Conservation (phyloP, 2,888 invertebrate genomes). For the Noctua janthe region DNA sequence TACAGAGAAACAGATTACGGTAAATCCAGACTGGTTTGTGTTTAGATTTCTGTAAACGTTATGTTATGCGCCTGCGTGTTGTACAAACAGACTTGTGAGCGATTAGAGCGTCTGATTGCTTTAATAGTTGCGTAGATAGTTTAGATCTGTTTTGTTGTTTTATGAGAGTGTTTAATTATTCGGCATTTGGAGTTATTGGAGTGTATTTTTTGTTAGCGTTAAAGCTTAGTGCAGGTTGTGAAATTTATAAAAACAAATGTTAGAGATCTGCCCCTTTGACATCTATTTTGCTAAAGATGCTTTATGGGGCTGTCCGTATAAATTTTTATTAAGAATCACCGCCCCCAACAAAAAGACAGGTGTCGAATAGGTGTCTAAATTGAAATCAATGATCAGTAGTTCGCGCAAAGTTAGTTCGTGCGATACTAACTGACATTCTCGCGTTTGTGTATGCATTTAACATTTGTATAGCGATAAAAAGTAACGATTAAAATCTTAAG, state of each 20-base stretch:
- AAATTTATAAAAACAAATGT: neutral
- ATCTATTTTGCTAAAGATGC: neutral
- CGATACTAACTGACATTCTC: neutral
- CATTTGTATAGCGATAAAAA: neutral
- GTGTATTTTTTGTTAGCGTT: neutral
- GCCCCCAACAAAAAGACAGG: neutral
- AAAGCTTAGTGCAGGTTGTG: neutral
- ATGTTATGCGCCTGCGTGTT: constrained; percentile 16
- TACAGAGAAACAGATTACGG: constrained; percentile 33
- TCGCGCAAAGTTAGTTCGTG: neutral
- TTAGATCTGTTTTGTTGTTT: neutral
- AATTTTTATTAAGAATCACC: neutral
- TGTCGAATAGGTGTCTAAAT: neutral
- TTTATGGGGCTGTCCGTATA: neutral
- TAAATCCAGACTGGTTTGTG: constrained; percentile 20
- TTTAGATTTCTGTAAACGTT: constrained; percentile 35
- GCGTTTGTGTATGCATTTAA: neutral
- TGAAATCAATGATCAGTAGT: neutral
- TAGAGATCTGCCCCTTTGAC: neutral
- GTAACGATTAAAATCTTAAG: neutral
- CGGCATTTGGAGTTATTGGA: neutral
- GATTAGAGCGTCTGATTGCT: constrained; percentile 42
- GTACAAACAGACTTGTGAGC: constrained; percentile 32
- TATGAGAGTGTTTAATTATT: constrained; percentile 15
- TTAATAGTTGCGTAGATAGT: constrained; percentile 15